These are phyloP conservation scores for Agrochola lychnidis DNA, from an alignment of 2,888 invertebrate genomes.

Conservation along the genomic window DNA sequence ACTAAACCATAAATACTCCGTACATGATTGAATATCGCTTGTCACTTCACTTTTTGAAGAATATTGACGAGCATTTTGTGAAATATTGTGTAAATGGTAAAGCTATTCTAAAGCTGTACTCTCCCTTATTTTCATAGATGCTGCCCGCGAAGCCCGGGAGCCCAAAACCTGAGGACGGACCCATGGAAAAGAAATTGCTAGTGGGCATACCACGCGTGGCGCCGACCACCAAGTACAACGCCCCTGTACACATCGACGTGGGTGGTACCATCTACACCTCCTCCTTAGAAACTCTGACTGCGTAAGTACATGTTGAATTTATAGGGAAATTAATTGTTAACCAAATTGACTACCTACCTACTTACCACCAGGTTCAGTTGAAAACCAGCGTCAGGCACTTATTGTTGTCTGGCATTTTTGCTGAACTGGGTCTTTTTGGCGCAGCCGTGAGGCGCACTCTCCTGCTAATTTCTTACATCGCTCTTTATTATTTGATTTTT, in stretches of 20 bases:
- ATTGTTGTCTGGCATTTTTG: too few relatives aligned
- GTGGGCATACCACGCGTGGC: slow-evolving; percentile 98
- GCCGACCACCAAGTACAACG: slow-evolving; percentile 97
- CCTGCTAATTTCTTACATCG: too few relatives aligned
- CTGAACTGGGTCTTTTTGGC: too few relatives aligned
- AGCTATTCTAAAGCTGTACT: neutral
- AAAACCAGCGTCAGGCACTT: too few relatives aligned
- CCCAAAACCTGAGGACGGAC: slow-evolving; percentile 80
- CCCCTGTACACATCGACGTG: slow-evolving; percentile 99
- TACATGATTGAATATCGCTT: neutral
- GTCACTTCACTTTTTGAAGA: too few relatives aligned
- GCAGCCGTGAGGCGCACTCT: too few relatives aligned
- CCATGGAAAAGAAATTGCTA: slow-evolving; percentile 92
- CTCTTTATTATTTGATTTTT: too few relatives aligned
- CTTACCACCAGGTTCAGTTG: too few relatives aligned
- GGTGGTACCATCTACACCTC: slow-evolving; percentile 99
- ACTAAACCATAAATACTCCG: neutral
- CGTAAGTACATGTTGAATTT: slow-evolving; percentile 91
- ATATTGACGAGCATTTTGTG: neutral
- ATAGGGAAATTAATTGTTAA: neutral
- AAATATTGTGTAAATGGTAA: neutral
- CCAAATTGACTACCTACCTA: neutral
- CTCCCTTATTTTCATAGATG: slow-evolving; percentile 63
- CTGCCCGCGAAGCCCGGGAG: slow-evolving; percentile 74
- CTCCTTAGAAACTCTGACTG: slow-evolving; percentile 98